Base-by-base conservation (phyloP, 2,888 invertebrate species). In the Ophion ellenae region DNA sequence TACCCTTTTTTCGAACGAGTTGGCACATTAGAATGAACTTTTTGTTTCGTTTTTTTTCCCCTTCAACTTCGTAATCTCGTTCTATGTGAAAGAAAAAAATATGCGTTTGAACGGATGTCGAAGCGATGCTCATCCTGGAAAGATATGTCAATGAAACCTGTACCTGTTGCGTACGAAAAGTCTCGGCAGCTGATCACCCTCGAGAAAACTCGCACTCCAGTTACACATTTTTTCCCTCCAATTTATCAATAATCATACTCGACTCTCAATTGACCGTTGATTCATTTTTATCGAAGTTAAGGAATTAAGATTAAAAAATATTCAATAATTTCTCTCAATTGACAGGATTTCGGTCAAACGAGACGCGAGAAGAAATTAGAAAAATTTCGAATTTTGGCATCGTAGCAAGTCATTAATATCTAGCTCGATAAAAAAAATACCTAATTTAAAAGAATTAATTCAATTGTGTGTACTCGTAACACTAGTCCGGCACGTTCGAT, bases 11-110 rank as follows among this genome's bases (percentile, higher is more conserved):
- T 89, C 89, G 90, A 90, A 90, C 90, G 90, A 90, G 90, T 93
- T 93, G 93, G 93, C 93, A 93, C 93, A 92, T 92, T 90, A 91
- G 90, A 91, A 91, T 92, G 91, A 90, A 91, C 82, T 87, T 88
- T 88, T 86, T 88, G 47, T 47, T 47, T 47, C 10, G 14, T 47
- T 73, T 81, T 70, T 83, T 81, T 76, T 86, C 86, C 78, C 84
- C 85, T 84, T 86, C 84, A 84, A 87, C 86, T 85, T 85, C 79
- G 71, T 73, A 61, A 73, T 45, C 20, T 80, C 73, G 61, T 83
- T 85, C 63, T 32, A 66, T 73, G 83, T 53, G 45, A 76, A 70
- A 71, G 47, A 63, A 71, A 67, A 69, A 57, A 24, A 67, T 67
- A 78, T 69, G 85, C 77, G 80, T 82, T 87, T 73, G 82, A 89